phyloP scores from a whole-genome alignment of 2,113 vertebrate species.

The Paralichthys olivaceus region DNA sequence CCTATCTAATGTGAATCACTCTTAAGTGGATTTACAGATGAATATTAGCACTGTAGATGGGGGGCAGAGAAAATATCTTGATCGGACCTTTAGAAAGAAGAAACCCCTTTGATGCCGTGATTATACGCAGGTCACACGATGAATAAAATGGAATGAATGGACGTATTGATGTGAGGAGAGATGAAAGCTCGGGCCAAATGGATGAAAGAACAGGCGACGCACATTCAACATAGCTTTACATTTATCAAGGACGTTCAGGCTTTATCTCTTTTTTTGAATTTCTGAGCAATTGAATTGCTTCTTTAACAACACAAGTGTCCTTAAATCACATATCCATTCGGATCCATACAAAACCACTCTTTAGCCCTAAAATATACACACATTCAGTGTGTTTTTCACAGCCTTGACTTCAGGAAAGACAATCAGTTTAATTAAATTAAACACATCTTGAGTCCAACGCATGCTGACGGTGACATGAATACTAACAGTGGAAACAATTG shows the following conservation, averaged over 20 bases:
- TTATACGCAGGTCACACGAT: constrained; percentile 65
- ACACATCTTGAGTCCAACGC: constrained; percentile 3
- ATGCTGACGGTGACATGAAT: constrained; percentile 7
- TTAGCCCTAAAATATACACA: constrained; percentile 7
- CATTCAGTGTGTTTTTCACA: not conserved
- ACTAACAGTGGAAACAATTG: constrained; percentile 17
- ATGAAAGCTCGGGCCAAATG: constrained; percentile 67
- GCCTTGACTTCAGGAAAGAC: constrained; percentile 15
- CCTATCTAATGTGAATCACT: constrained; percentile 93
- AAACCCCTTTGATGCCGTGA: constrained; percentile 65
- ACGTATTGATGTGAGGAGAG: constrained; percentile 67
- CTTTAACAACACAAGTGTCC: constrained; percentile 21
- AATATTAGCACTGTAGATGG: constrained; percentile 84
- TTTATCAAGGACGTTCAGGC: constrained; percentile 48
- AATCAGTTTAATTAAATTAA: constrained; percentile 4
- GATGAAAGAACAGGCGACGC: constrained; percentile 52
- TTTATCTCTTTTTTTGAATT: constrained; percentile 23
- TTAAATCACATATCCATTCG: constrained; percentile 16
- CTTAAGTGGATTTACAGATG: constrained; percentile 87
- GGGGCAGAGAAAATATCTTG: constrained; percentile 24
- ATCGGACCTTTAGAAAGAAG: constrained; percentile 59
- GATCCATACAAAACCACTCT: constrained; percentile 31
- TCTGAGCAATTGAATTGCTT: constrained; percentile 27
- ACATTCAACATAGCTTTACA: constrained; percentile 62
- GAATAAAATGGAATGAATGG: constrained; percentile 67